A percentile compares a stretch with the other conserved stretches of the same genome.
phyloP scores from a whole-genome alignment of 1,140 invertebrate species.

The Drosophila funebris region DNA sequence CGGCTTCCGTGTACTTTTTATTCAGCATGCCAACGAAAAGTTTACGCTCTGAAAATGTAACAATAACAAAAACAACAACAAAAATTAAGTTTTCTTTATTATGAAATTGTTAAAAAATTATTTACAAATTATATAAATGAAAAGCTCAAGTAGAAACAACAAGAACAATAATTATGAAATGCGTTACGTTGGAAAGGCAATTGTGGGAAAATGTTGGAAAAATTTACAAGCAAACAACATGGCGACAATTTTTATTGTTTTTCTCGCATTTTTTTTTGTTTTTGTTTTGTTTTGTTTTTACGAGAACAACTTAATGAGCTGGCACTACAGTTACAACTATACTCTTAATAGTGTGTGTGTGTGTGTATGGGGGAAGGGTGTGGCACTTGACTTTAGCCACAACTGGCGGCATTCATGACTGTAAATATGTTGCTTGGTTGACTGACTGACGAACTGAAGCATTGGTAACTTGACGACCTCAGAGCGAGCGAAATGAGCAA shows the following conservation, averaged over 20 bases:
- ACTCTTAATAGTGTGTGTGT: constrained; percentile 42
- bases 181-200: constrained; percentile 16
- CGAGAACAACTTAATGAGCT: constrained; percentile 55
- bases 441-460: constrained; percentile 23
- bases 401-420: constrained; percentile 11
- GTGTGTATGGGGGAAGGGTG: not conserved
- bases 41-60: constrained; percentile 93
- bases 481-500: constrained; percentile 46
- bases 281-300: constrained; percentile 36
- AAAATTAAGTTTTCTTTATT: constrained; percentile 22
- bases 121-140: constrained; percentile 20
- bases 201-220: constrained; percentile 24
- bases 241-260: constrained; percentile 34
- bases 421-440: constrained; percentile 48
- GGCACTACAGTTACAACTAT: constrained; percentile 36
- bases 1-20: constrained; percentile 98
- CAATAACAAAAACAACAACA: constrained; percentile 45
- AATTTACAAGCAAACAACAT: constrained; percentile 25
- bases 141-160: constrained; percentile 40
- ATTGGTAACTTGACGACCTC: constrained; percentile 30
- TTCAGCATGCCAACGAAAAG: constrained; percentile 99
- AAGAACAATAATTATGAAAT: constrained; percentile 57
- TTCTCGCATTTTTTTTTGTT: not conserved
- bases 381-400: constrained; percentile 43
- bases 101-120: constrained; percentile 46